Conservation (phyloP, 2,797 vertebrate species). For the Malurus splendens region DNA sequence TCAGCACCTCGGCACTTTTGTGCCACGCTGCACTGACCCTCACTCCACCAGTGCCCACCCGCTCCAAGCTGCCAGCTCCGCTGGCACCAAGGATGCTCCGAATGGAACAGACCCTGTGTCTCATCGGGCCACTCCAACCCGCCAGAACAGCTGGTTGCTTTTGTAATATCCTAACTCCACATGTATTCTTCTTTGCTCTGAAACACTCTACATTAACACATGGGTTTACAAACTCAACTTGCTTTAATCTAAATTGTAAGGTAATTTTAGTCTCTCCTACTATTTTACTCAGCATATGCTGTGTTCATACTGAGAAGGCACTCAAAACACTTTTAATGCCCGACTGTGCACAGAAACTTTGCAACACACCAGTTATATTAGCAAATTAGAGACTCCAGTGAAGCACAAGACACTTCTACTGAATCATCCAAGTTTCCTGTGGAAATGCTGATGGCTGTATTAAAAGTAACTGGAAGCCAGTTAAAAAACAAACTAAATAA, state of each 20-base stretch:
- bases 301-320: background rate
- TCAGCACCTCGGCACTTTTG: background rate
- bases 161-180: background rate
- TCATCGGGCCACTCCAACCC: fast-evolving
- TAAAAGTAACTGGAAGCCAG: background rate
- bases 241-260: background rate
- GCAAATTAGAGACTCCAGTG: background rate
- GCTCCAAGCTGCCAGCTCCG: background rate
- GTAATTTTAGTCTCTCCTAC: background rate
- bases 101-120: background rate
- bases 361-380: background rate
- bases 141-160: background rate
- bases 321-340: background rate
- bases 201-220: background rate
- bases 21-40: fast-evolving
- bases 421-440: background rate
- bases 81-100: fast-evolving
- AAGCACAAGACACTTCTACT: background rate
- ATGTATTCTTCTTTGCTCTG: background rate
- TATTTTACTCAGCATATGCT: background rate
- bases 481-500: background rate
- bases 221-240: background rate
- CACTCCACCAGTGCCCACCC: background rate
- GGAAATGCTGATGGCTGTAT: background rate
- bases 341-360: background rate